Base-by-base conservation (phyloP, 2,113 vertebrate genomes). In the Cyanoliseus patagonus region DNA sequence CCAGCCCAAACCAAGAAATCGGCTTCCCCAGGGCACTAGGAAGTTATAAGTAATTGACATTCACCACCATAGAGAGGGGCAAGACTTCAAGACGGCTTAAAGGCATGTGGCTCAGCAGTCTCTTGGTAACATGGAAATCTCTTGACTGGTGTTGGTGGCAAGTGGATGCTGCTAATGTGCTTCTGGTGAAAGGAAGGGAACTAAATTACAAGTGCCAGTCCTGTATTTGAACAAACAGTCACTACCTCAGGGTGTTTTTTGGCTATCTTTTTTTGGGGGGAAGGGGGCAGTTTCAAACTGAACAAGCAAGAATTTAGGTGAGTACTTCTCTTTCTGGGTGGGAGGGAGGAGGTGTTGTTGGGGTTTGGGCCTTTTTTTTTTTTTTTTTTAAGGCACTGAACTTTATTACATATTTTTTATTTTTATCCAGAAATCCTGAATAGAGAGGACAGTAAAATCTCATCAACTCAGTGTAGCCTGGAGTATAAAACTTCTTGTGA, bases 171-270 rank as follows among this genome's bases (percentile, higher is more conserved):
- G 93, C 79, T 92, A 37, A 62, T 80, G 80, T 83, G 78, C 78
- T 83, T 92, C 47, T 61, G 52, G 77, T 88, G 33, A 76, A 96
- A 83, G 86, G 94, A 97, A 96, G 83, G 88, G 83, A 96, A 63
- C 61, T 69, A 92, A 83, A 88, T 97, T 96, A 19, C 92, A 98
- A 98, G 98, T 98, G 98, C 98, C 98, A 97, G 92, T 92, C 89
- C n/a, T 73, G 47, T 97, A 94, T 95, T 93, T 86, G 97, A 86
- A 96, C 90, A 88, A 92, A 92, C 87, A 94, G 95, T 97, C 93
- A 92, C 98, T 98, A 98, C 97, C 97, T 98, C 98, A 98, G 95
- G 88, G 88, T 95, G 73, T 77, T 88, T 92, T 91, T 85, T 70
- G 70, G 37, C 42, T 84, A 63, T 44, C 55, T 78, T 88, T 88